Percentiles rank a stretch among this genome's conserved stretches.
Evolutionary conservation across 2,113 vertebrate species (phyloP).

Genomic region (Passer domesticus): DNA sequence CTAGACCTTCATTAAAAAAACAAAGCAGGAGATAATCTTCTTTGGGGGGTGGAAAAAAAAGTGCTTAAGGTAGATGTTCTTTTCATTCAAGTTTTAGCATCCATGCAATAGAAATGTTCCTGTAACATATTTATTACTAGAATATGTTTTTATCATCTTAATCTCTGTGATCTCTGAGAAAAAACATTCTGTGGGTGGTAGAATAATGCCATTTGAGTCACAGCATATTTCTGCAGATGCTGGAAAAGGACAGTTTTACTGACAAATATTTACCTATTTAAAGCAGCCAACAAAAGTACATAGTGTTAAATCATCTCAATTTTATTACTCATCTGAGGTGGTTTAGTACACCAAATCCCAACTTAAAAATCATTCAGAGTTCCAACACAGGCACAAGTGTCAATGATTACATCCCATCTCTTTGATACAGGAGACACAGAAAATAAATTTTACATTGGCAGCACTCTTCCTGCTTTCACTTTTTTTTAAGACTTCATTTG

Average conservation of each 20-base stretch:
- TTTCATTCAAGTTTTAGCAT: constrained; percentile 46
- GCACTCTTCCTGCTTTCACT: background rate
- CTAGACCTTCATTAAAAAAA: background rate
- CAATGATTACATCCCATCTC: background rate
- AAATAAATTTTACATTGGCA: background rate
- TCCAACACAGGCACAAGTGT: background rate
- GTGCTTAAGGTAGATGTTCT: constrained; percentile 30
- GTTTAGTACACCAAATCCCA: background rate
- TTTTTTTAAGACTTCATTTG: background rate
- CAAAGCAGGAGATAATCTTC: background rate
- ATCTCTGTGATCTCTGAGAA: constrained; percentile 49
- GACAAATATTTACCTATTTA: constrained; percentile 50
- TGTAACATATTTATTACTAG: constrained; percentile 50
- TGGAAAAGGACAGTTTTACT: constrained; percentile 46
- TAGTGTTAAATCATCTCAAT: constrained; percentile 3
- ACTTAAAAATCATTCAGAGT: background rate
- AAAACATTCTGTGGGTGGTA: constrained; percentile 58
- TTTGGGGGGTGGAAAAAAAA: constrained; percentile 3
- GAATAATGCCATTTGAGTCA: constrained; percentile 55
- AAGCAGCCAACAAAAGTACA: constrained; percentile 13
- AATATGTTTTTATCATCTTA: constrained; percentile 60
- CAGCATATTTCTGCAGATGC: constrained; percentile 37
- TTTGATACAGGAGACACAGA: background rate
- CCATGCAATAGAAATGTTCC: constrained; percentile 42
- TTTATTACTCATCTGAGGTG: background rate